phyloP scores from a whole-genome alignment of 2,797 vertebrate species.

The Crocidura indochinensis region DNA sequence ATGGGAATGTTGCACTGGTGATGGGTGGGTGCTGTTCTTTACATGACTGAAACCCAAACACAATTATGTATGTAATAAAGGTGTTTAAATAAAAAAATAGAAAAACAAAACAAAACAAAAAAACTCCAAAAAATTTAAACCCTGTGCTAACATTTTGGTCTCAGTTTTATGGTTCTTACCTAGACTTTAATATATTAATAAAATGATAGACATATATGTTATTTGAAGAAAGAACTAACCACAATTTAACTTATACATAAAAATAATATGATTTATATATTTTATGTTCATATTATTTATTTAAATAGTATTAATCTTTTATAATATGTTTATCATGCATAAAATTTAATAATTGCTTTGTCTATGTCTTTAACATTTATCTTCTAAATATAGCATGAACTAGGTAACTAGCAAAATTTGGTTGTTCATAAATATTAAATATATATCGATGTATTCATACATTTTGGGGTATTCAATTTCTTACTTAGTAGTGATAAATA shows the following conservation, averaged over 20 bases:
- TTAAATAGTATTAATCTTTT: too few species aligned
- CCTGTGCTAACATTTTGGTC: too few species aligned
- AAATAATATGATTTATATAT: neutral
- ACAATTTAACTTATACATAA: neutral
- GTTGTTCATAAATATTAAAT: neutral
- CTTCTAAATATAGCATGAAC: neutral
- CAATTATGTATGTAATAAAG: too few species aligned
- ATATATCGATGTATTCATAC: neutral
- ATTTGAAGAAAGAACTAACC: neutral
- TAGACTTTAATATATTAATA: conserved; percentile 31
- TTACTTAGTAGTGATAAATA: neutral
- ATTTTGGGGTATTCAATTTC: neutral
- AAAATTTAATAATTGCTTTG: neutral
- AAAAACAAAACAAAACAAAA: too few species aligned
- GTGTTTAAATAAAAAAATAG: too few species aligned
- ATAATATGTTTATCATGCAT: too few species aligned
- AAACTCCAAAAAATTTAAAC: too few species aligned
- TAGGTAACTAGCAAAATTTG: neutral
- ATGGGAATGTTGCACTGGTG: too few species aligned
- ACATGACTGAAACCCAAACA: too few species aligned
- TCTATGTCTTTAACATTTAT: neutral
- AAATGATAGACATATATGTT: neutral
- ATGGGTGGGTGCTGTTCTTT: too few species aligned
- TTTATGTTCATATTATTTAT: too few species aligned
- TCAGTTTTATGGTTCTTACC: neutral